Conservation (phyloP, 2,113 vertebrate genomes). For the Vidua macroura region DNA sequence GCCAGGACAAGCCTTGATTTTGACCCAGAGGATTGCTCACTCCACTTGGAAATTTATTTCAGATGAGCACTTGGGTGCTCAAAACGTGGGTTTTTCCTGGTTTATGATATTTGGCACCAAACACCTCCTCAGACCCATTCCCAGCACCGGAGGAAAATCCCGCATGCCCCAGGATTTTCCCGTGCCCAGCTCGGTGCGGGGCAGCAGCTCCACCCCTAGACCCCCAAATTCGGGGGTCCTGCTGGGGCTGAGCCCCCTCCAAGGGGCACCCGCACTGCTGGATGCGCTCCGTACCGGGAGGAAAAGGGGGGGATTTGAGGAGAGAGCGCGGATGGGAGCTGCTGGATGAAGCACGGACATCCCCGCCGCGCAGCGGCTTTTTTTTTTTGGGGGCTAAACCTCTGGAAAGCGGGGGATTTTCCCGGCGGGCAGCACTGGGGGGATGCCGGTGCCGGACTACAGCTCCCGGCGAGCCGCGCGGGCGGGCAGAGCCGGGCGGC, state of each 20-base stretch:
- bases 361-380: neutral
- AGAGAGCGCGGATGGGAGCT: rapidly evolving
- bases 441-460: neutral
- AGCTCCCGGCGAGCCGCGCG: conserved; percentile 35
- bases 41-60: neutral
- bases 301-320: rapidly evolving
- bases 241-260: neutral
- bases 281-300: neutral
- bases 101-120: neutral
- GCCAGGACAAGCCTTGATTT: neutral
- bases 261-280: neutral
- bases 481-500: neutral
- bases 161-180: neutral
- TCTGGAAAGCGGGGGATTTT: rapidly evolving
- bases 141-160: neutral
- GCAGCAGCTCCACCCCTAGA: neutral
- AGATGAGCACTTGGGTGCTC: rapidly evolving
- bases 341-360: rapidly evolving
- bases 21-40: neutral
- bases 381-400: neutral
- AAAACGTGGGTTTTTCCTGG: rapidly evolving
- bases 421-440: rapidly evolving
- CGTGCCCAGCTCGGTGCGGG: rapidly evolving
- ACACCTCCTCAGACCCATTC: neutral
- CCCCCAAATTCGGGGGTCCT: no score